phyloP scores from a whole-genome alignment of 2,113 vertebrate genomes.

The Pao palembangensis region DNA sequence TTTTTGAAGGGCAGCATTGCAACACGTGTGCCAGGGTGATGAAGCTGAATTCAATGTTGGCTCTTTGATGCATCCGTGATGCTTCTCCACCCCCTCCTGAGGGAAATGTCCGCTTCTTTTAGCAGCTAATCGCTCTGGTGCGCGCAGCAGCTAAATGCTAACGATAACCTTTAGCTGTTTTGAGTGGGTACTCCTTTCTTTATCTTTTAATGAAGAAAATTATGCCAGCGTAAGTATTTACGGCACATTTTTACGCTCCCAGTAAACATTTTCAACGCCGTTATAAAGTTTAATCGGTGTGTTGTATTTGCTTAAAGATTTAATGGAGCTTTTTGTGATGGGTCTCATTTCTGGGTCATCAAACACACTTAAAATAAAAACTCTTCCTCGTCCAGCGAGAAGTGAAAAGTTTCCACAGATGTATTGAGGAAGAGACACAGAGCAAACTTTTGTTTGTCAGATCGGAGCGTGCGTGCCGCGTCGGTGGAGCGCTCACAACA shows the following conservation, averaged over 20 bases:
- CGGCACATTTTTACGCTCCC: too few species aligned
- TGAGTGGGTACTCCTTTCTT: too few species aligned
- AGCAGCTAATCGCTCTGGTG: not conserved
- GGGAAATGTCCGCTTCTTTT: not conserved
- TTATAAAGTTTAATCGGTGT: too few species aligned
- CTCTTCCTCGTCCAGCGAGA: too few species aligned
- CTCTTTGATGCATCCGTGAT: not conserved
- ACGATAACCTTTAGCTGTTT: not conserved
- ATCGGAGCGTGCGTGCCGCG: not conserved
- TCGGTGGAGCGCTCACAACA: slow-evolving; percentile 11
- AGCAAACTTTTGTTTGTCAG: too few species aligned
- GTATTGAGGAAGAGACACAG: not conserved
- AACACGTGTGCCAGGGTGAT: too few species aligned
- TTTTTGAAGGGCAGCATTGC: slow-evolving; percentile 39
- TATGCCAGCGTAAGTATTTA: too few species aligned
- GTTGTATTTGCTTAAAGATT: not conserved
- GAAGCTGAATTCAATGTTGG: not conserved
- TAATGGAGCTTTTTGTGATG: not conserved
- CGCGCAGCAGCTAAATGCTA: not conserved
- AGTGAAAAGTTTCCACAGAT: not conserved
- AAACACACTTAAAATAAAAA: too few species aligned
- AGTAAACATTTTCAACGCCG: too few species aligned
- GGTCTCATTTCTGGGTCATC: not conserved
- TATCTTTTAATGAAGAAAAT: not conserved
- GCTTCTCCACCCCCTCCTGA: not conserved